phyloP scores from a whole-genome alignment of 2,888 invertebrate genomes.

The Pyrgus malvae region DNA sequence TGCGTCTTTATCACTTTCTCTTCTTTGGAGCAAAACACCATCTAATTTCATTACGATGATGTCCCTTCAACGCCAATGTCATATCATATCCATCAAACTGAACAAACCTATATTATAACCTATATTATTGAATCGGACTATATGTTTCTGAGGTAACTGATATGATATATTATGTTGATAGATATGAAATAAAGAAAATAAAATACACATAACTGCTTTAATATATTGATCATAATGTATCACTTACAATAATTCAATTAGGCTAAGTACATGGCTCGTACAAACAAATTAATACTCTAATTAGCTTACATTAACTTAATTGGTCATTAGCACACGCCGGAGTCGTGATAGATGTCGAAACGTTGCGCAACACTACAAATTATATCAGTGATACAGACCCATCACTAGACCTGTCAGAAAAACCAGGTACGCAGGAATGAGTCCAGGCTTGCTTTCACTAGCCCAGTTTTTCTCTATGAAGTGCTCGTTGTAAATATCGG shows the following conservation, averaged over 20 bases:
- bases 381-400: too few species aligned
- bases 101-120: too few species aligned
- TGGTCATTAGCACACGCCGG: slow-evolving; percentile 7
- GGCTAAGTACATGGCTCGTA: slow-evolving; percentile 10
- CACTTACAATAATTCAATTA: slow-evolving; percentile 12
- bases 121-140: too few species aligned
- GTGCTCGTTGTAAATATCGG: slow-evolving; percentile 54
- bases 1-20: too few species aligned
- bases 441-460: slow-evolving; percentile 20
- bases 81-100: too few species aligned
- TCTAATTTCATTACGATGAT: too few species aligned
- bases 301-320: background rate
- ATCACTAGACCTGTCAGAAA: too few species aligned
- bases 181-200: background rate
- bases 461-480: slow-evolving; percentile 51
- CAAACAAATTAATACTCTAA: background rate
- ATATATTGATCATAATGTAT: background rate
- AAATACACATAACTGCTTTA: background rate
- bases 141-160: too few species aligned
- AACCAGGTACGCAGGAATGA: slow-evolving; percentile 2
- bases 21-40: too few species aligned
- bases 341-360: background rate
- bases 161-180: too few species aligned
- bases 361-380: background rate
- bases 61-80: too few species aligned